Conservation (phyloP, 2,797 vertebrate species). For the Pipistrellus pipistrellus region DNA sequence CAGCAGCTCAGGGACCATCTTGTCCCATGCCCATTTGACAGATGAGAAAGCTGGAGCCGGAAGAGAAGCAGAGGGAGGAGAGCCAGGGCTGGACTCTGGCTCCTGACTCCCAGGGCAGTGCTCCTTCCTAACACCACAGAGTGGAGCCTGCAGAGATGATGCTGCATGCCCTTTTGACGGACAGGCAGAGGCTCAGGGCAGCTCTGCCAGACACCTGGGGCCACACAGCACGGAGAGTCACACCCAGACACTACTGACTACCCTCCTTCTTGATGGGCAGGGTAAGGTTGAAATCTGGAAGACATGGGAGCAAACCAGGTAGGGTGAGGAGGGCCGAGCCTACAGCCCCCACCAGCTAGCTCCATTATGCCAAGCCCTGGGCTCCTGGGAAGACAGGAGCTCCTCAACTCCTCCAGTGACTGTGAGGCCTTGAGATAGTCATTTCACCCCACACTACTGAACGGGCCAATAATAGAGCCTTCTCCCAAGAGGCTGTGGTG, state of each 20-base stretch:
- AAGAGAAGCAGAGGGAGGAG: neutral
- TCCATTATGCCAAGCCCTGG: neutral
- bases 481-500: neutral
- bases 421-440: neutral
- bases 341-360: neutral
- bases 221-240: neutral
- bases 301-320: neutral
- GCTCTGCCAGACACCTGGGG: neutral
- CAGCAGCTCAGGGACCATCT: conserved; percentile 66
- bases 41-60: conserved; percentile 66
- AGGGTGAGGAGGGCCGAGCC: neutral
- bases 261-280: neutral
- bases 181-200: neutral
- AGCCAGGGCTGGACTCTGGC: neutral
- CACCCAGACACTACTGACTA: neutral
- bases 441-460: neutral
- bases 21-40: conserved; percentile 64
- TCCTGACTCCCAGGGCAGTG: neutral
- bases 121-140: neutral
- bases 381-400: neutral
- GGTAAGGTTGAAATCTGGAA: neutral
- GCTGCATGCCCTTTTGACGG: neutral
- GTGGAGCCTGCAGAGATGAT: neutral
- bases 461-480: neutral
- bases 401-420: neutral